phyloP scores from a whole-genome alignment of 1,140 invertebrate genomes.

The Acarapis woodi region DNA sequence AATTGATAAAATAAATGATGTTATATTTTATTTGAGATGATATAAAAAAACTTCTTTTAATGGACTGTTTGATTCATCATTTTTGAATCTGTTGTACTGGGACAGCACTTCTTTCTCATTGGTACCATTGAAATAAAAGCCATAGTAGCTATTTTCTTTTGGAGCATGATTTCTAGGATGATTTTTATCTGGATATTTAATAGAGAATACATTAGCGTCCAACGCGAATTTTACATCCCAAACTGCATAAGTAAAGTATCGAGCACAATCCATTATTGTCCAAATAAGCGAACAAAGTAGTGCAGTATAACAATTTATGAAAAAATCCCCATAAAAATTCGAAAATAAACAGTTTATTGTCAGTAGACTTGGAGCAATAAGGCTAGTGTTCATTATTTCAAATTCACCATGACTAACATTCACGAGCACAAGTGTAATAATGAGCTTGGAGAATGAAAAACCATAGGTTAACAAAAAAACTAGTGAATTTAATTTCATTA shows the following conservation, averaged over 20 bases:
- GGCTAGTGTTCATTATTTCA: slow-evolving; percentile 9
- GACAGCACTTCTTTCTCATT: slow-evolving; percentile 11
- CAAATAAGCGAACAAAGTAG: slow-evolving; percentile 12
- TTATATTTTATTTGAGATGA: too few relatives aligned
- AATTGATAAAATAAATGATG: too few relatives aligned
- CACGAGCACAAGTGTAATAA: slow-evolving; percentile 11
- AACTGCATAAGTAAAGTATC: slow-evolving; percentile 12
- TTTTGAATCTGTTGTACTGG: too few relatives aligned
- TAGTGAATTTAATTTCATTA: slow-evolving; percentile 9
- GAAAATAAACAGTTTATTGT: slow-evolving; percentile 4
- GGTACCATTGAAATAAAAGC: slow-evolving; percentile 12
- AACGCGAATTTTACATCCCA: slow-evolving; percentile 12
- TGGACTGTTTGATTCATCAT: too few relatives aligned
- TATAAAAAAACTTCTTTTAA: too few relatives aligned
- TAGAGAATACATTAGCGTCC: slow-evolving; percentile 10
- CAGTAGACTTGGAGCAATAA: slow-evolving; percentile 11
- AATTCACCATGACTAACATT: slow-evolving; percentile 8
- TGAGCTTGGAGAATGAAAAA: slow-evolving; percentile 11
- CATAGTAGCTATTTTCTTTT: too few relatives aligned
- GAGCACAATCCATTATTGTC: slow-evolving; percentile 11
- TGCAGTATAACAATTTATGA: slow-evolving; percentile 9
- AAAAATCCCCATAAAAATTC: too few relatives aligned
- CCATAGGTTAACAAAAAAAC: slow-evolving; percentile 11
- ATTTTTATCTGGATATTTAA: slow-evolving; percentile 12
- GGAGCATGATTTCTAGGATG: slow-evolving; percentile 6